phyloP scores from a whole-genome alignment of 2,888 invertebrate species.

The Andrena marginata region DNA sequence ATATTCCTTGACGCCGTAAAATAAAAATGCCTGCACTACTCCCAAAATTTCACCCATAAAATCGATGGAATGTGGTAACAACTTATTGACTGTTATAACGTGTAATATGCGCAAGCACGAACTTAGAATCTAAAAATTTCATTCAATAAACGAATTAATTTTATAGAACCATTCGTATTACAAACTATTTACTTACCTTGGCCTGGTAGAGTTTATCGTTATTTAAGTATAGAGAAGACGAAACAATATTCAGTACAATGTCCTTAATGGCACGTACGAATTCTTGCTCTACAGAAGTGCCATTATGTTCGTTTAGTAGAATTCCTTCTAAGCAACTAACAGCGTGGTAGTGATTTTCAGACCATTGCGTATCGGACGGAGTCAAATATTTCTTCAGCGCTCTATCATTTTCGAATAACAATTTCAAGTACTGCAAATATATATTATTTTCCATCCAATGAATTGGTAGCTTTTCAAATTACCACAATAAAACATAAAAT shows the following conservation, averaged over 20 bases:
- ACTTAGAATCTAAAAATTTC: slow-evolving; percentile 72
- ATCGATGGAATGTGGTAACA: slow-evolving; percentile 64
- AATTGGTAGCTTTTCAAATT: slow-evolving; percentile 2
- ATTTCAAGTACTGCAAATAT: slow-evolving; percentile 73
- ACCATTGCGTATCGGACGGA: slow-evolving; percentile 66
- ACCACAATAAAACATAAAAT: neutral
- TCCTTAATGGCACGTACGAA: slow-evolving; percentile 70
- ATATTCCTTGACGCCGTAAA: slow-evolving; percentile 80
- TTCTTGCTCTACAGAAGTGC: slow-evolving; percentile 65
- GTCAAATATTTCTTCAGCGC: slow-evolving; percentile 68
- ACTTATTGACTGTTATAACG: slow-evolving; percentile 66
- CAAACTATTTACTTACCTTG: slow-evolving; percentile 69
- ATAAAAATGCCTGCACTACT: slow-evolving; percentile 78
- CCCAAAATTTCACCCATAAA: slow-evolving; percentile 80
- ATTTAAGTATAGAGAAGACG: slow-evolving; percentile 59
- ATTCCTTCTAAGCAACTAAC: slow-evolving; percentile 79
- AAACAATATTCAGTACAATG: slow-evolving; percentile 67
- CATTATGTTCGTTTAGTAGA: slow-evolving; percentile 69
- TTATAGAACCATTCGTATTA: neutral
- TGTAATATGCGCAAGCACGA: slow-evolving; percentile 76
- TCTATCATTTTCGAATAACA: slow-evolving; percentile 73
- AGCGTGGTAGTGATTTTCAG: slow-evolving; percentile 75
- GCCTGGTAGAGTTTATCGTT: slow-evolving; percentile 67
- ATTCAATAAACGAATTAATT: slow-evolving; percentile 13
- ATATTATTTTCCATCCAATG: slow-evolving; percentile 18